Evolutionary conservation across 2,888 invertebrate genomes (phyloP), one percentile per base, ranked within the genome.

Genomic region (Mesopsocus fuscifrons): DNA sequence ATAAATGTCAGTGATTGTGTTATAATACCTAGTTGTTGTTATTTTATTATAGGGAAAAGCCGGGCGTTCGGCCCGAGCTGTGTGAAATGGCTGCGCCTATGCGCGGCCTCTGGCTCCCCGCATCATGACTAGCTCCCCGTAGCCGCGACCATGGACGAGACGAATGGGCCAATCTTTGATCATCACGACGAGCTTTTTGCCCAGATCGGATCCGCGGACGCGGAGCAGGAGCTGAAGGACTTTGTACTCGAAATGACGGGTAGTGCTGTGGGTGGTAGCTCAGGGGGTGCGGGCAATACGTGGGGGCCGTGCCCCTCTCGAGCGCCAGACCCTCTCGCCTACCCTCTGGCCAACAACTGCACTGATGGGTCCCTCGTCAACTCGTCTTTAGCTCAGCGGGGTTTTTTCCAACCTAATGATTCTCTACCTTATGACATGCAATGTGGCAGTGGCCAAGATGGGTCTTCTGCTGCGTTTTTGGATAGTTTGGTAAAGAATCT

Each of bases 151-250:
- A 54, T 55, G 55, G 54, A 55, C 44, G 52, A 52, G 47, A 49
- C 51, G 41, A 54, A 54, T 49, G 53, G 52, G 34, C 52, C 53
- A 41, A 52, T 50, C 45, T 54, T 52, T 47, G 51, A 51, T 30
- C 51, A 54, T 44, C 53, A 52, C 41, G 53, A 53, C 32, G 52
- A 50, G 45, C 45, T 54, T 18, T 55, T 50, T 47, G 47, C 48
- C 21, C 50, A 53, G 13, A 44, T 53, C 16, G 48, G 49, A 22
- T 48, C 9, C n/a, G 49, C 53, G n/a, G 54, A 55, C 40, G 45
- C 51, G 23, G 53, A 52, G 40, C 49, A 52, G 31, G 52, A 52
- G 31, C 47, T 55, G 43, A 54, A 53, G 45, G 54, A 54, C 31
- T 55, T 53, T 44, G 45, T 55, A 33, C 18, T 38, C 13, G 38